phyloP scores from a whole-genome alignment of 2,797 vertebrate genomes.

The Carcharodon carcharias region DNA sequence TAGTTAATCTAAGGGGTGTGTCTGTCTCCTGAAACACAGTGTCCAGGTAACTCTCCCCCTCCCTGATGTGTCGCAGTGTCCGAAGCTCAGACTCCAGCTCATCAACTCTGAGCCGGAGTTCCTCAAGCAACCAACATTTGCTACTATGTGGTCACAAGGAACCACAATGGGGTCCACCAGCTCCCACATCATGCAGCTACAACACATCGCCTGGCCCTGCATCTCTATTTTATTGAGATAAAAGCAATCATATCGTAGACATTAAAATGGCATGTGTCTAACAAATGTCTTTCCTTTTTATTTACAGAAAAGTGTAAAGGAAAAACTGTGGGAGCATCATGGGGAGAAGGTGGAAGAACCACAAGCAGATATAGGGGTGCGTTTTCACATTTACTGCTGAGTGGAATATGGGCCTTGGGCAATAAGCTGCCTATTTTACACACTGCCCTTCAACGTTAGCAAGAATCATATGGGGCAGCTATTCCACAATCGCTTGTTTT shows the following conservation, averaged over 20 bases:
- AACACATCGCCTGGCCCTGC: no score
- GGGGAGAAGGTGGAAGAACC: background rate
- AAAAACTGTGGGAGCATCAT: background rate
- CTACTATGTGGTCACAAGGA: no score
- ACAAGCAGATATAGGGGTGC: background rate
- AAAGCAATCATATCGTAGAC: background rate
- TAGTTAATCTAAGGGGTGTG: no score
- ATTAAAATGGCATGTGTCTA: background rate
- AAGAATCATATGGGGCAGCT: background rate
- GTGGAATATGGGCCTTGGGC: background rate
- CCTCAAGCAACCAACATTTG: no score
- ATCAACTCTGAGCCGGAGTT: no score
- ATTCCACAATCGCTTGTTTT: background rate
- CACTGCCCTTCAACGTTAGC: background rate
- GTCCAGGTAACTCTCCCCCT: no score
- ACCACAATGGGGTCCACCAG: no score
- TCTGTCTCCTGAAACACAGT: no score
- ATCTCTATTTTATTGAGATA: background rate
- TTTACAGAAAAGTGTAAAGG: background rate
- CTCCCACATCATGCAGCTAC: no score
- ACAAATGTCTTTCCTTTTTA: background rate
- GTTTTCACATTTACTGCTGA: background rate
- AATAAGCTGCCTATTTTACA: background rate
- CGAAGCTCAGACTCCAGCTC: no score
- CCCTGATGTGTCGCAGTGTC: no score